Evolutionary conservation across 2,797 vertebrate species (phyloP).

Genomic region (Semaprochilodus insignis): DNA sequence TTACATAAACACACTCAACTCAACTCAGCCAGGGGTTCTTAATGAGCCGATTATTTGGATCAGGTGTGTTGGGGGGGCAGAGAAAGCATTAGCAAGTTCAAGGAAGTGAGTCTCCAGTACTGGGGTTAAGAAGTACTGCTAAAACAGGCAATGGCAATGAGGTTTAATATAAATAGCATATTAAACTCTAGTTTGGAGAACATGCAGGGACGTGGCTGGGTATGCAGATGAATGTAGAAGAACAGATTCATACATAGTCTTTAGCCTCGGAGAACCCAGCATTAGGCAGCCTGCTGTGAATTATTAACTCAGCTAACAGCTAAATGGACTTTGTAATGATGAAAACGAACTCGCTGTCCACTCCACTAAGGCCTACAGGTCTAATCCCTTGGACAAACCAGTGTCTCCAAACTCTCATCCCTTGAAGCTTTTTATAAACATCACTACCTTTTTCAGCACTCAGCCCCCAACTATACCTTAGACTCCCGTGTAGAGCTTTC

Average conservation of each 20-base stretch:
- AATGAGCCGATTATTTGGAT: too few relatives aligned
- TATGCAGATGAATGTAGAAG: background rate
- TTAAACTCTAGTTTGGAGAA: background rate
- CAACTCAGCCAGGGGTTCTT: too few relatives aligned
- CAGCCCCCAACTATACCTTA: background rate
- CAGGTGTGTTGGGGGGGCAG: too few relatives aligned
- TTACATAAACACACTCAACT: too few relatives aligned
- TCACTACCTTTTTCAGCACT: background rate
- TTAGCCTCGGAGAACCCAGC: background rate
- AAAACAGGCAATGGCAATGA: too few relatives aligned
- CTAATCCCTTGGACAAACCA: background rate
- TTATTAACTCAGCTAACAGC: background rate
- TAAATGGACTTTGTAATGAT: background rate
- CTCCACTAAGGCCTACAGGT: background rate
- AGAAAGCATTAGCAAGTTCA: too few relatives aligned
- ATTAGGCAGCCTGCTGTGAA: background rate
- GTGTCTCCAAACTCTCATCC: background rate
- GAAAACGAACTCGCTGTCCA: background rate
- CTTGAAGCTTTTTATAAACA: background rate
- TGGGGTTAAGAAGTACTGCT: too few relatives aligned
- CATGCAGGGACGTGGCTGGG: background rate
- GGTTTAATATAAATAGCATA: too few relatives aligned
- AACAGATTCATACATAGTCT: background rate
- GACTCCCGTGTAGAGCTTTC: background rate
- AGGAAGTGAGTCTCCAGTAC: too few relatives aligned